Base-by-base conservation (phyloP, 2,797 vertebrate species). In the Loriculus beryllinus region DNA sequence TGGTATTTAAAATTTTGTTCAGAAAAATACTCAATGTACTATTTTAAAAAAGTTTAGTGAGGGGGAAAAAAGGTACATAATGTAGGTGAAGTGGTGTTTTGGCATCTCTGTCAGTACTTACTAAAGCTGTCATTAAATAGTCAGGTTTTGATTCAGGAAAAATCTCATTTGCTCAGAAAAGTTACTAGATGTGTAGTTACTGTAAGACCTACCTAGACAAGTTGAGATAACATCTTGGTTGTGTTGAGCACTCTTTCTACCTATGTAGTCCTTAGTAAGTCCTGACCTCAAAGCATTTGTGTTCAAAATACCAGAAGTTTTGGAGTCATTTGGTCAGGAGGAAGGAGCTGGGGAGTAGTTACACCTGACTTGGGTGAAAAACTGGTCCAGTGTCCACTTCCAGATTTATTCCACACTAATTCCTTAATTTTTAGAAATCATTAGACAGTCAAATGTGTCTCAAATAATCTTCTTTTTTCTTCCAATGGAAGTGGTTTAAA, bases 401-500 rank as follows among this genome's bases (percentile, higher is more conserved):
- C 14, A 75, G 84, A 37, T 93, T 95, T 67, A 22, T 93, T 97
- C 52, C 37, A 76, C 21, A 12, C 40, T 28, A 39, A 28, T 56
- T 87, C 67, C 40, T 64, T 80, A 9, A 28, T 31, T 74, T 95
- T 90, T 47, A 87, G 63, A 88, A 94, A 87, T 75, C 15, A 82
- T 87, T 93, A 82, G 43, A 63, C 37, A 86, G 35, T 52, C 67
- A 84, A 90, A 64, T 86, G 29, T 68, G 31, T 62, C 40, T 79
- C 20, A 60, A 28, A 48, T 51, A 23, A 42, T 31, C 31, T 12
- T 31, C 60, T 25, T 25, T 51, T 60, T 31, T 5, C 5, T 82
- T 49, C 48, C 48, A 60, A 4, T 90, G 59, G 39, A 81, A 74
- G 29, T 64, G 42, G 16, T 81, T 85, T 83, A 60, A 65, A 93